phyloP scores from a whole-genome alignment of 2,797 vertebrate genomes.

The Mionectes olivaceus region DNA sequence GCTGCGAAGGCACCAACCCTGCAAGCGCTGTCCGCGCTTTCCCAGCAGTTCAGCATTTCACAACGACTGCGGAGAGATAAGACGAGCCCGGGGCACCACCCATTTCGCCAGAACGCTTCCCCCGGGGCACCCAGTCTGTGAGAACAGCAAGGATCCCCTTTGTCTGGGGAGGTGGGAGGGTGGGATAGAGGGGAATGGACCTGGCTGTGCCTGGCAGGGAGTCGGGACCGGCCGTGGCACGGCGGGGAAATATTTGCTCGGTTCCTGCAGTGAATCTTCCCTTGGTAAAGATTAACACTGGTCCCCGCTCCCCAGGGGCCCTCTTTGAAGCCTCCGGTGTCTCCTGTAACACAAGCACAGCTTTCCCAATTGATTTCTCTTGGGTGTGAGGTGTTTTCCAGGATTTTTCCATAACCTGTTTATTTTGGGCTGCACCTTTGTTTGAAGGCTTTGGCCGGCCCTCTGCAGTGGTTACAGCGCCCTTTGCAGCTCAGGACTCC shows the following conservation, averaged over 20 bases:
- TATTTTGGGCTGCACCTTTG: neutral
- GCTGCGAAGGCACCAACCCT: neutral
- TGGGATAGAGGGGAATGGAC: accelerated
- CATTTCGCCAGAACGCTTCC: neutral
- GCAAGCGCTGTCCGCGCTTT: accelerated
- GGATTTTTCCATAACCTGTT: neutral
- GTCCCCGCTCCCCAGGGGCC: accelerated
- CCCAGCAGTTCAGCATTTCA: neutral
- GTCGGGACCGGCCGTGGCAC: accelerated
- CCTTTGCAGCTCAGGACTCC: neutral
- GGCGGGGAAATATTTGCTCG: neutral
- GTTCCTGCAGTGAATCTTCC: neutral
- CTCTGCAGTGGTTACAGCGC: accelerated
- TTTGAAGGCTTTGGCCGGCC: neutral
- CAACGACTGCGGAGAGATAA: neutral
- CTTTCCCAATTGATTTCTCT: neutral
- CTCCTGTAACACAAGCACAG: accelerated
- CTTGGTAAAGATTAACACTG: neutral
- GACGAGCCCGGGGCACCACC: neutral
- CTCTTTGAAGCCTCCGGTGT: accelerated
- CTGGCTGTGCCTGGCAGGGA: neutral
- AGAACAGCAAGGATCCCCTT: neutral
- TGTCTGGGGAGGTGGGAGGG: neutral
- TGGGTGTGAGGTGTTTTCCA: neutral
- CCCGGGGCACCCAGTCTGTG: neutral